phyloP scores from a whole-genome alignment of 1,140 invertebrate genomes.

The Microvelia longipes region DNA sequence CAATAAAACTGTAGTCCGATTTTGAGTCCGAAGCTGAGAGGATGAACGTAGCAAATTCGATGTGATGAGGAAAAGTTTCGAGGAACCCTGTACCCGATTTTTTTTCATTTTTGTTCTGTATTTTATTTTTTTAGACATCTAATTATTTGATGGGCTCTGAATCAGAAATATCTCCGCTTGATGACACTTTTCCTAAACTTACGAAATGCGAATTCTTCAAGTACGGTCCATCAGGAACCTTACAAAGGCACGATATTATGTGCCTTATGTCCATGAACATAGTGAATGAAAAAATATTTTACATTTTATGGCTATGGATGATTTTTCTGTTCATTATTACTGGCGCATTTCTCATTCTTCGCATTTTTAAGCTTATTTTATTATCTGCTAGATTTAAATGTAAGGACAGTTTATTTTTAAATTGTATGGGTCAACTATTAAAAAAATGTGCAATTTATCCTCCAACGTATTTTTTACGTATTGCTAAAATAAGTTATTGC shows the following conservation, averaged over 20 bases:
- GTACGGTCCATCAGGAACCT: slow-evolving; percentile 43
- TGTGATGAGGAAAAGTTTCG: too few species aligned
- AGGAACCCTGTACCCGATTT: too few species aligned
- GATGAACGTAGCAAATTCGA: too few species aligned
- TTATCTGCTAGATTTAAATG: neutral
- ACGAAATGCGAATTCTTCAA: slow-evolving; percentile 32
- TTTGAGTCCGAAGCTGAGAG: too few species aligned
- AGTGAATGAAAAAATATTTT: slow-evolving; percentile 63
- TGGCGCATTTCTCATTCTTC: slow-evolving; percentile 51
- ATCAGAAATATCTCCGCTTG: slow-evolving; percentile 29
- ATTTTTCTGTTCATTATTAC: slow-evolving; percentile 46
- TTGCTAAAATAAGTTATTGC: too few species aligned
- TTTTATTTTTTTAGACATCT: slow-evolving; percentile 36
- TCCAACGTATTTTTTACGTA: too few species aligned
- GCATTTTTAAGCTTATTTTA: slow-evolving; percentile 51
- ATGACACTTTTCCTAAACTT: slow-evolving; percentile 30
- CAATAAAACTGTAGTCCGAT: too few species aligned
- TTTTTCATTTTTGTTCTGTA: too few species aligned
- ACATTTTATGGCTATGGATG: slow-evolving; percentile 68
- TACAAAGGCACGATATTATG: slow-evolving; percentile 44
- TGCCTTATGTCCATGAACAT: slow-evolving; percentile 61
- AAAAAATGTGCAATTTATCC: too few species aligned
- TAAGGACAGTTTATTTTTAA: neutral
- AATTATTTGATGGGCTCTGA: slow-evolving; percentile 46
- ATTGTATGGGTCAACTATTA: neutral